Base-by-base conservation (phyloP, 64 coral and sea anemone genomes). In the Exaiptasia diaphana region DNA sequence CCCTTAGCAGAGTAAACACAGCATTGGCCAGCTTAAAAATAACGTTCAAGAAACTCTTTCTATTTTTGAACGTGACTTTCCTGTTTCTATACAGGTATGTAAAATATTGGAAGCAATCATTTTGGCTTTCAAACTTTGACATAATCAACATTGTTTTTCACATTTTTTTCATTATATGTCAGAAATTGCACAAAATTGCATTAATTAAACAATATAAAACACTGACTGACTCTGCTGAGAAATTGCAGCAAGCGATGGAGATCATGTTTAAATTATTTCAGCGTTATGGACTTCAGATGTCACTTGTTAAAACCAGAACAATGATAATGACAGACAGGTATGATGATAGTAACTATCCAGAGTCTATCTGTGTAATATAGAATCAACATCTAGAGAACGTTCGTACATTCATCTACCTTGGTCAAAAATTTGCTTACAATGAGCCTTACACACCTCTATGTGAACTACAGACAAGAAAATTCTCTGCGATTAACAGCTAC, bases 361-460 rank as follows among this genome's bases (percentile, higher is more conserved):
- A 53, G 26, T 78, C 74, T 20, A 56, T 78, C 11, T 38, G 39
- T 20, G 45, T 37, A 11, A 9, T 76, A 50, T 24, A 76, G 17
- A 39, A 50, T 17, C 12, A 76, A 30, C 40, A 15, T 6, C 33
- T 48, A 25, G 44, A 76, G 20, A 76, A 76, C 48, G 73, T 76
- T 20, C 14, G 22, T 10, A 27, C 29, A 53, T 78, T 78, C 21
- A 53, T 7, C n/a, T 78, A 78, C 35, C 74, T 78, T 56, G 74
- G 73, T 11, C 4, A 33, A 8, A 8, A 70, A 15, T n/a, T 70
- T 33, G 6, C 4, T 8, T 70, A 34, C 36, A 54, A 46, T 23
- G 40, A 76, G 40, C 73, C 73, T 27, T 76, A 32, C 32, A 76
- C 73, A 27, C 37, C 37, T 55, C 13, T 22, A 45, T 38, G 20